Conservation (phyloP, 2,113 vertebrate species). For the Uria aalge region DNA sequence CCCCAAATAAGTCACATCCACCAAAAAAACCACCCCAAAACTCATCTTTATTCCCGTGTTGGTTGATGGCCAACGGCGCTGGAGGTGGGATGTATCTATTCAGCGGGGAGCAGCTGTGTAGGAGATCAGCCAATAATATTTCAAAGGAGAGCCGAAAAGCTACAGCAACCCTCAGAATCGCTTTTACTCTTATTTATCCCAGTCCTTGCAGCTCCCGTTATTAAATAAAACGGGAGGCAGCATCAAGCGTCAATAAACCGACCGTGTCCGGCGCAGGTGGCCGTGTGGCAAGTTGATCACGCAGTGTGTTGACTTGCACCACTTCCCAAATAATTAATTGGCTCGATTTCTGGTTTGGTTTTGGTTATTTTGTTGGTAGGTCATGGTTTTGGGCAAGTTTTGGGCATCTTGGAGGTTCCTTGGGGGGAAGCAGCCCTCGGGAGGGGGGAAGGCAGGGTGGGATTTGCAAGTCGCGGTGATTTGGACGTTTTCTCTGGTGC, state of each 20-base stretch:
- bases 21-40: rapidly evolving
- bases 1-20: not conserved
- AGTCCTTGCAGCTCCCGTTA: not conserved
- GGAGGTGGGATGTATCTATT: not conserved
- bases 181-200: not conserved
- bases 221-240: not conserved
- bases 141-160: not conserved
- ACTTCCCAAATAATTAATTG: not conserved
- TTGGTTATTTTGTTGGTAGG: not conserved
- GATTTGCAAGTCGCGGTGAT: rapidly evolving
- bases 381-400: not conserved
- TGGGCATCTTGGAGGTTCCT: not conserved
- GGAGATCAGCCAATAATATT: not conserved
- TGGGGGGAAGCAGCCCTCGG: rapidly evolving
- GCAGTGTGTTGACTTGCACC: rapidly evolving
- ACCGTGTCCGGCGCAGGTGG: rapidly evolving
- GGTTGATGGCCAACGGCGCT: not conserved
- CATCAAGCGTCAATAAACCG: rapidly evolving
- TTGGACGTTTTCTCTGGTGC: not conserved
- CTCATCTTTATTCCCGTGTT: not conserved
- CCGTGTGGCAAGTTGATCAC: rapidly evolving
- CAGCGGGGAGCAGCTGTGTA: not conserved
- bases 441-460: not conserved
- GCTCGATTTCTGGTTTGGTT: rapidly evolving
- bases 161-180: not conserved